Evolutionary conservation across 2,888 invertebrate genomes (phyloP), one percentile per base, ranked within the genome.

Genomic region (Penaeus monodon): DNA sequence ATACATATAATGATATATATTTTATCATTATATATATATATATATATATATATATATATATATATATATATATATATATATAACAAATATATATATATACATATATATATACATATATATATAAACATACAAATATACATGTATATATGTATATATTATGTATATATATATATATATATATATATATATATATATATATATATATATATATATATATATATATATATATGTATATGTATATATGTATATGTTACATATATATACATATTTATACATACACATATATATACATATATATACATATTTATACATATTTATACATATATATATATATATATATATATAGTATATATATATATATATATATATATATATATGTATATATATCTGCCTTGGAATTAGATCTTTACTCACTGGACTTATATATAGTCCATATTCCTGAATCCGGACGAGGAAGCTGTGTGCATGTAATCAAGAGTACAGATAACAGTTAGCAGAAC

Each of bases 401-500:
- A 63, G n/a, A 44, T 81, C 33, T 57, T 87, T 90, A 90, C 90
- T 90, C 90, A 90, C 90, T 90, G 79, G 88, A 88, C 85, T 90
- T 88, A 84, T 88, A 90, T 80, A 90, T 88, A 77, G 88, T 90
- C 90, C 90, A 90, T 77, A 90, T 88, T 76, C 90, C 90, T 76
- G 90, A 90, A 70, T 90, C 90, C 76, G 88, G 88, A 33, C 90
- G 81, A 17, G 90, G 90, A 79, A 90, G 88, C 90, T 90, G 88
- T 90, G 88, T 68, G 78, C 80, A 78, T 85, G 86, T 77, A 77
- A 86, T 66, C 24, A 65, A 86, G 79, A 84, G 64, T 79, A 68
- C 27, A 76, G n/a, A 77, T 29, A 86, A 57, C 57, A 57, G 4
- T 57, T 57, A 57, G 17, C 57, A 57, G 17, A 57, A 57, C 57